Evolutionary conservation across 2,113 vertebrate genomes (phyloP).

Genomic region (Hippocampus mohnikei): DNA sequence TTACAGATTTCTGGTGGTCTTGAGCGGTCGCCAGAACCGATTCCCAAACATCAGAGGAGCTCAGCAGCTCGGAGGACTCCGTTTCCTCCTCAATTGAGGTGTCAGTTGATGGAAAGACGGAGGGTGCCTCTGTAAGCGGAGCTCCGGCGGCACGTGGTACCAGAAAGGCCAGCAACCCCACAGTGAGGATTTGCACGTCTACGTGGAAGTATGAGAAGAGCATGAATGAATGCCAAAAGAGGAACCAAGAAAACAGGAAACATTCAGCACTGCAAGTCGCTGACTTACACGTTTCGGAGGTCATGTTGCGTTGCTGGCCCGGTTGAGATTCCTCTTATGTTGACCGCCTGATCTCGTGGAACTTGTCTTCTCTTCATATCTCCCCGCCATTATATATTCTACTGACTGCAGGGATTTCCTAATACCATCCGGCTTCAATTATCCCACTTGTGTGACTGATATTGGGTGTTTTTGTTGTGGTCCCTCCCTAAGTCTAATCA

Average conservation of each 20-base stretch:
- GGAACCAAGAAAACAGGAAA: slow-evolving; percentile 17
- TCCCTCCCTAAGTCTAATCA: neutral
- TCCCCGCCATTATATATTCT: slow-evolving; percentile 47
- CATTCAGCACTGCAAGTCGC: too few relatives aligned
- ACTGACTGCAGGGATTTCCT: slow-evolving; percentile 48
- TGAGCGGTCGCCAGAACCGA: slow-evolving; percentile 1
- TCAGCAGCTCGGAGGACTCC: neutral
- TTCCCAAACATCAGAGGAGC: slow-evolving; percentile 2
- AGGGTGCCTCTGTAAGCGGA: neutral
- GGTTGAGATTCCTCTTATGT: slow-evolving; percentile 27
- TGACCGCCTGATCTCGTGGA: slow-evolving; percentile 4
- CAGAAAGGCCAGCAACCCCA: slow-evolving; percentile 25
- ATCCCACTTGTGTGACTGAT: slow-evolving; percentile 5
- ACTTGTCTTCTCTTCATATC: slow-evolving; percentile 10
- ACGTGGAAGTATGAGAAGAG: slow-evolving; percentile 4
- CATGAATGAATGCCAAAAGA: slow-evolving; percentile 30
- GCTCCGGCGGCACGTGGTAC: slow-evolving; percentile 2
- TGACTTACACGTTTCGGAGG: slow-evolving; percentile 43
- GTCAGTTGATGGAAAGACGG: slow-evolving; percentile 25
- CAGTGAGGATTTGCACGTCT: slow-evolving; percentile 30
- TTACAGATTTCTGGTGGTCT: slow-evolving; percentile 48
- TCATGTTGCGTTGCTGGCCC: slow-evolving; percentile 40
- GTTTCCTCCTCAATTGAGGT: slow-evolving; percentile 50
- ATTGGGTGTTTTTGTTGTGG: neutral
- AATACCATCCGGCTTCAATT: slow-evolving; percentile 19